A percentile compares a stretch with the other conserved stretches of the same genome.
phyloP scores from a whole-genome alignment of 2,797 vertebrate species.

The Chloroceryle inda region DNA sequence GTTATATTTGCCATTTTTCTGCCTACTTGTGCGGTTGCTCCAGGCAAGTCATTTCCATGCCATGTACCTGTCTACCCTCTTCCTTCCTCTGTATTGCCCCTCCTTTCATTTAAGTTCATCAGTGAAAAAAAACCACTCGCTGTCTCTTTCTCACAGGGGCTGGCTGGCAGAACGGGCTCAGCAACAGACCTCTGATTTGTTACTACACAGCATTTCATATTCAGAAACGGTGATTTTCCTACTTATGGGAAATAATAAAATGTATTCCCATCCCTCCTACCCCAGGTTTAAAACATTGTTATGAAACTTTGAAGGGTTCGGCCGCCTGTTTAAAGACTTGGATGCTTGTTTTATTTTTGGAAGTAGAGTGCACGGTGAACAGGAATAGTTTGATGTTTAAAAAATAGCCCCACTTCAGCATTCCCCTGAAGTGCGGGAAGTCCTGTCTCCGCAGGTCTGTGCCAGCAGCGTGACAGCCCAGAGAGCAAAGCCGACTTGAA shows the following conservation, averaged over 20 bases:
- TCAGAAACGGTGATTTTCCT: background rate
- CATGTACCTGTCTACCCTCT: background rate
- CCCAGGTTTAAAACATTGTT: slow-evolving; percentile 29
- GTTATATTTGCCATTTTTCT: slow-evolving; percentile 26
- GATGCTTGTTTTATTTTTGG: slow-evolving; percentile 61
- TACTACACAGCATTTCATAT: background rate
- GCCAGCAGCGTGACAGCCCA: slow-evolving; percentile 12
- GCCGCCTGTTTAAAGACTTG: slow-evolving; percentile 6
- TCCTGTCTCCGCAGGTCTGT: slow-evolving; percentile 14
- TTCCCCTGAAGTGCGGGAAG: slow-evolving; percentile 56
- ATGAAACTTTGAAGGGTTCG: background rate
- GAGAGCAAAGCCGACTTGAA: background rate
- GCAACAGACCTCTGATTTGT: slow-evolving; percentile 35
- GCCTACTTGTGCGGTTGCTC: background rate
- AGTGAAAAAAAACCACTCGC: background rate
- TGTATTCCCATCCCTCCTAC: background rate
- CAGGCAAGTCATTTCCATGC: slow-evolving; percentile 15
- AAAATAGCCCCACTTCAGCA: slow-evolving; percentile 43
- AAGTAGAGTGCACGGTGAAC: background rate
- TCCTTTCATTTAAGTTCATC: slow-evolving; percentile 20
- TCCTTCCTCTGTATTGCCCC: background rate
- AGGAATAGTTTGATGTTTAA: slow-evolving; percentile 59
- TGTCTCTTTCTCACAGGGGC: slow-evolving; percentile 10
- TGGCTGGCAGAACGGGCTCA: background rate
- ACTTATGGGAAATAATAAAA: no score